A percentile compares a stretch with the other conserved stretches of the same genome.
These are phyloP conservation scores for Zele albiditarsus DNA, from an alignment of 2,888 invertebrate genomes.

Conservation along the genomic window DNA sequence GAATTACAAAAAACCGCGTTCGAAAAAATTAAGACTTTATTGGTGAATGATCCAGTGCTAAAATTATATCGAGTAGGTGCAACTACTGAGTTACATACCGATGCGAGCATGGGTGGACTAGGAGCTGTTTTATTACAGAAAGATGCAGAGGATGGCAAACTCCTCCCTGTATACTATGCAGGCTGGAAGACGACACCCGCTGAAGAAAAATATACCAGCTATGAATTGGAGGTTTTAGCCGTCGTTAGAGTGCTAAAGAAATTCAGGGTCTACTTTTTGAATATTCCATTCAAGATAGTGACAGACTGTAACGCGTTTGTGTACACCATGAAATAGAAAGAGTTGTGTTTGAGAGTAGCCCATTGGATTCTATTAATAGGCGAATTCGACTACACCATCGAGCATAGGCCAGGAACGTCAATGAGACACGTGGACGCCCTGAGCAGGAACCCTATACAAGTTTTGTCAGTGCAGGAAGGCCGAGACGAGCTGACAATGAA, in stretches of 20 bases:
- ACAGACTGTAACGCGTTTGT: conserved; percentile 47
- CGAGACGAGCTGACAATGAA: conserved; percentile 21
- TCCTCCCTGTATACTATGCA: conserved; percentile 36
- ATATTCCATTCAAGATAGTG: conserved; percentile 27
- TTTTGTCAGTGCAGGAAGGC: conserved; percentile 9
- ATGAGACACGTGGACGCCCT: conserved; percentile 52
- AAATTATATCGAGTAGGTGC: conserved; percentile 38
- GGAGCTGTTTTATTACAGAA: conserved; percentile 35
- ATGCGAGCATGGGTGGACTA: conserved; percentile 27
- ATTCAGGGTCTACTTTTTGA: conserved; percentile 52
- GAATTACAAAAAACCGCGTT: conserved; percentile 46
- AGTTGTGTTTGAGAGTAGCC: conserved; percentile 45
- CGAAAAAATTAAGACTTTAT: conserved; percentile 42
- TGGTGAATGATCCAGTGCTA: conserved; percentile 42
- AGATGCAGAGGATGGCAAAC: conserved; percentile 26
- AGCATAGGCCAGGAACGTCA: conserved; percentile 48
- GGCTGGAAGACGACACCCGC: conserved; percentile 50
- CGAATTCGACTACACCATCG: conserved; percentile 49
- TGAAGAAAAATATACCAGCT: conserved; percentile 52
- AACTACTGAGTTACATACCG: conserved; percentile 39
- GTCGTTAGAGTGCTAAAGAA: conserved; percentile 52
- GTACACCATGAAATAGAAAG: conserved; percentile 42
- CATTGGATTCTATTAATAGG: conserved; percentile 47
- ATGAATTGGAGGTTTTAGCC: conserved; percentile 56
- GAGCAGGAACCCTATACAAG: conserved; percentile 43